Conservation (phyloP, 2,113 vertebrate species). For the Hypocryptadius cinnamomeus region DNA sequence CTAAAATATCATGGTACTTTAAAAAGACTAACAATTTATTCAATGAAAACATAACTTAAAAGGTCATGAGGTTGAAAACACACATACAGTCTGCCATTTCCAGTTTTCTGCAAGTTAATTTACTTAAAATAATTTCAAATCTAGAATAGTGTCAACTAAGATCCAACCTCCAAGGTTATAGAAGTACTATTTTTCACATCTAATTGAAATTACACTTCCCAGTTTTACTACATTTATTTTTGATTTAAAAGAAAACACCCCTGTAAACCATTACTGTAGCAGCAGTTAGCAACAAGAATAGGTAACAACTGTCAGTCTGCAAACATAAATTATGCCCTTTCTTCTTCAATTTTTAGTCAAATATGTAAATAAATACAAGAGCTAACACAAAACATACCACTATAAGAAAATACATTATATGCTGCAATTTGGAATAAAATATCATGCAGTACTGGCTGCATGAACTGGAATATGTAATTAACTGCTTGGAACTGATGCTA, state of each 20-base stretch:
- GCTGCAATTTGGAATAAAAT: neutral
- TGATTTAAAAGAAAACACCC: neutral
- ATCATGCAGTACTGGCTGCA: neutral
- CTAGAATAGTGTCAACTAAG: neutral
- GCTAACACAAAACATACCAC: conserved; percentile 19
- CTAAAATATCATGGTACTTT: neutral
- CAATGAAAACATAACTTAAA: neutral
- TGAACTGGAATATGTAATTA: conserved; percentile 22
- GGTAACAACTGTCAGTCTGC: conserved; percentile 9
- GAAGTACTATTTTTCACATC: neutral
- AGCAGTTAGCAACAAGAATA: conserved; percentile 10
- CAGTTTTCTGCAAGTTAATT: neutral
- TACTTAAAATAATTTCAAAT: neutral
- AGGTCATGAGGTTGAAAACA: neutral
- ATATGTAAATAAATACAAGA: conserved; percentile 46
- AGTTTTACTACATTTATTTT: neutral
- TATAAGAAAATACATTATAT: conserved; percentile 19
- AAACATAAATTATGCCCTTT: neutral
- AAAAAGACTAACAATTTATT: conserved; percentile 3
- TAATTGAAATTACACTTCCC: neutral
- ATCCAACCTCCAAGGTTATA: neutral
- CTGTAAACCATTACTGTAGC: neutral
- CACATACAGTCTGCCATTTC: neutral
- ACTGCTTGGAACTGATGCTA: neutral
- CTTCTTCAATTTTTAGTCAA: conserved; percentile 30